Base-by-base conservation (phyloP, 2,113 vertebrate species). In the Chloropsis cyanopogon region DNA sequence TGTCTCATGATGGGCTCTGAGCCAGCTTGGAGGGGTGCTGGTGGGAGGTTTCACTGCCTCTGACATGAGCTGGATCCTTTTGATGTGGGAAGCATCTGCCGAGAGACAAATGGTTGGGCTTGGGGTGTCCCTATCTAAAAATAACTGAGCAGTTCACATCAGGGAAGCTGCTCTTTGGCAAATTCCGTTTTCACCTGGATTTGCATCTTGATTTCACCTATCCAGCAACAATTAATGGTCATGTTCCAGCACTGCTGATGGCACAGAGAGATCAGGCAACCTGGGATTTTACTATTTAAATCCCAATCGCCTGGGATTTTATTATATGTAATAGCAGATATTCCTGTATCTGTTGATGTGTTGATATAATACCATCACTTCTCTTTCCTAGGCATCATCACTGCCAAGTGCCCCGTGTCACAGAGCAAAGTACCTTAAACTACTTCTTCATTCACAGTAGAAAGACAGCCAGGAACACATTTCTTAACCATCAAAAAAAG, bases 1-100 rank as follows among this genome's bases (percentile, higher is more conserved):
- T 54, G 41, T 70, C 73, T 96, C 66, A 65, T 4, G 2, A 29
- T 54, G 86, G 89, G 92, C 71, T 64, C 37, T 10, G 41, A 94
- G 91, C 94, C 94, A 97, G 41, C 33, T 61, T 65, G 46, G 49
- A 95, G 61, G 35, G 84, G 15, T 82, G 57, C 46, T 95, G 60
- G 89, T 85, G 63, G 84, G 91, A 95, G 89, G 57, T 87, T 97
- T 91, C 70, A 8, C 46, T 95, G 89, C 78, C 73, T 93, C 73
- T 82, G 82, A 91, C 46, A 39, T 39, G 33, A 59, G 13, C 49
- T 87, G 70, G 26, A 79, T 82, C 76, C 5, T 14, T 94, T 86
- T 95, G 86, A 90, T 94, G 76, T 93, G 72, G 82, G 64, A 96
- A 93, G 77, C 80, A 84, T 93, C 94, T 93, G 86, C 53, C 0